Base-by-base conservation (phyloP, 2,888 invertebrate genomes). In the Ctenicera cuprea region DNA sequence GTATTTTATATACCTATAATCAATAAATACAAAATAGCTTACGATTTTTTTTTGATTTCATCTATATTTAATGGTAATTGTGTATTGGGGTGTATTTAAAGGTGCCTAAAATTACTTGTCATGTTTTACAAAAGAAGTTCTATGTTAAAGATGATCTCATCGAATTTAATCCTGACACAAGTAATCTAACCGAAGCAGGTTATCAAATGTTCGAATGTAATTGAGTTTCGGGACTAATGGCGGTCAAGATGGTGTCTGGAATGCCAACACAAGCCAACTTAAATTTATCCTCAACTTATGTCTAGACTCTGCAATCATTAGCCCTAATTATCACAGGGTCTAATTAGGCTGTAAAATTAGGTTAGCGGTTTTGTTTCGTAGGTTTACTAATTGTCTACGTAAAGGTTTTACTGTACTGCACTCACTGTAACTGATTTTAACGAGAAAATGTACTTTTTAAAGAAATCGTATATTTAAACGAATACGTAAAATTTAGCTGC, bases 221-320 rank as follows among this genome's bases (percentile, higher is more conserved):
- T 61, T 26, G 43, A n/a, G 26, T 61, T 61, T 3, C 18, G 61
- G 43, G 22, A 61, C 38, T 61, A 61, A 61, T 41, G 41, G 61
- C 61, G 61, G 61, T 61, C 61, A 61, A 61, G 61, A 38, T 43
- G 43, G 20, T 41, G 38, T 43, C 22, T 38, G 38, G 41, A 41
- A 26, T 43, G 61, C 26, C 41, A 61, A 61, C 43, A 41, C 26
- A 33, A 61, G 7, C 14, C n/a, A 61, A 61, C 43, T 61, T 61
- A 41, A 41, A 61, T 61, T 57, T 41, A 61, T 61, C 26, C 41
- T 41, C 20, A 43, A 43, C 33, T 61, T 61, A 33, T 16, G 61
- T 61, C 61, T 61, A 61, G 61, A 61, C 61, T 38, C n/a, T 14
- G 61, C 38, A 61, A 61, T 43, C 61, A 38, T 61, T 61, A 38